Evolutionary conservation across 2,888 invertebrate species (phyloP).

Genomic region (Steinernema scapterisci): DNA sequence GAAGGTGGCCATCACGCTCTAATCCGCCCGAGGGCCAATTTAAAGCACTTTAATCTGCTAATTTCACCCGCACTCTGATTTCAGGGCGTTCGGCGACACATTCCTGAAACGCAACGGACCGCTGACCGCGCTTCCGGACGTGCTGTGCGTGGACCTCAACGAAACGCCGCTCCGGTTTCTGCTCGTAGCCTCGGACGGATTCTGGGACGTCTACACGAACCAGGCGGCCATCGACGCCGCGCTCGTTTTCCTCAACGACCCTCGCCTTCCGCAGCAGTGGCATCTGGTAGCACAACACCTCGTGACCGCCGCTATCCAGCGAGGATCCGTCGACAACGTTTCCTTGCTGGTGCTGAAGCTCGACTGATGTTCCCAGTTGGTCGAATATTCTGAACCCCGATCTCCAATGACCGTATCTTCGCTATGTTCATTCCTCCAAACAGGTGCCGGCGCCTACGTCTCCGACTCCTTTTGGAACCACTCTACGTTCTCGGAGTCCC

Average conservation of each 20-base stretch:
- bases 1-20: neutral
- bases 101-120: conserved; percentile 89
- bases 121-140: conserved; percentile 93
- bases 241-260: conserved; percentile 39
- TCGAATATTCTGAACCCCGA: neutral
- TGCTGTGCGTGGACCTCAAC: conserved; percentile 86
- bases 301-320: conserved; percentile 85
- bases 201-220: conserved; percentile 94
- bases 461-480: conserved; percentile 32
- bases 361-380: conserved; percentile 33
- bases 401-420: conserved; percentile 30
- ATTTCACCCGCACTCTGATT: conserved; percentile 34
- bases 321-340: conserved; percentile 92
- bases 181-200: conserved; percentile 89
- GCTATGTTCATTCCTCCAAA: conserved; percentile 21
- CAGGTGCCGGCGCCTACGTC: conserved; percentile 15
- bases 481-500: neutral
- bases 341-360: conserved; percentile 89
- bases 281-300: conserved; percentile 85
- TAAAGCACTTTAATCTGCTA: conserved; percentile 19
- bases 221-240: conserved; percentile 77
- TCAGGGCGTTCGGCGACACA: conserved; percentile 90
- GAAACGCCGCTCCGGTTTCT: conserved; percentile 82
- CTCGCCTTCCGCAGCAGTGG: conserved; percentile 76
- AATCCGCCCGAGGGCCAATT: neutral